These are phyloP conservation scores for Cheilosia vulpina DNA, from an alignment of 2,888 invertebrate species.

Conservation along the genomic window DNA sequence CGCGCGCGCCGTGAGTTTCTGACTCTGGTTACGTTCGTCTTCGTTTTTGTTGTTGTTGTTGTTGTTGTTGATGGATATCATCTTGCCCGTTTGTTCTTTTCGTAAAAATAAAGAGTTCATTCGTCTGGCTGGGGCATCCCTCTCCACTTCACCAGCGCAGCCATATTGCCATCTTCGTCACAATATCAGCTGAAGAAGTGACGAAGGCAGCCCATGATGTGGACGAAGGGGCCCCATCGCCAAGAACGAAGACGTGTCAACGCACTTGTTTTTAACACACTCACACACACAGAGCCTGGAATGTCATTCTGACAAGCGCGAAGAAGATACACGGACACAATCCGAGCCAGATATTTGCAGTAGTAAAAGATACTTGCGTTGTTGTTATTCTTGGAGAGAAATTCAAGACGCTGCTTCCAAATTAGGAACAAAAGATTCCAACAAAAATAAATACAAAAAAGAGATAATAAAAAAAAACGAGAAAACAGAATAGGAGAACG, in stretches of 20 bases:
- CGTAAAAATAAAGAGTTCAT: slow-evolving; percentile 76
- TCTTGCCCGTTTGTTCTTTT: slow-evolving; percentile 33
- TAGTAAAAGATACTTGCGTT: slow-evolving; percentile 30
- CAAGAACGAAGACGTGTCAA: slow-evolving; percentile 79
- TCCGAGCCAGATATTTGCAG: slow-evolving; percentile 6
- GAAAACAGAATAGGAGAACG: slow-evolving; percentile 44
- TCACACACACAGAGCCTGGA: slow-evolving; percentile 42
- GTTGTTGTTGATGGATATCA: not conserved
- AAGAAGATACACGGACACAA: slow-evolving; percentile 23
- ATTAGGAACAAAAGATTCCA: slow-evolving; percentile 65
- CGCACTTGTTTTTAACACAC: slow-evolving; percentile 80
- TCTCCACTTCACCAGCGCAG: slow-evolving; percentile 12
- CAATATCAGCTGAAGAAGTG: slow-evolving; percentile 73
- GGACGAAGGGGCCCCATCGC: slow-evolving; percentile 18
- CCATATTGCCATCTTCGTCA: slow-evolving; percentile 51
- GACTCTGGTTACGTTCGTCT: slow-evolving; percentile 1
- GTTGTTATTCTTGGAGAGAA: slow-evolving; percentile 37
- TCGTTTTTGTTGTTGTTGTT: not conserved
- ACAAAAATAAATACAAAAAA: slow-evolving; percentile 28
- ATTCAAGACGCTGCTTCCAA: slow-evolving; percentile 66
- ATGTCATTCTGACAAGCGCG: slow-evolving; percentile 62
- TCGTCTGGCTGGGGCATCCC: slow-evolving; percentile 67
- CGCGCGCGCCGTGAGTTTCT: slow-evolving; percentile 35
- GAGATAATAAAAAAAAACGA: slow-evolving; percentile 1
- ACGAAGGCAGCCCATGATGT: slow-evolving; percentile 59